Evolutionary conservation across 2,113 vertebrate genomes (phyloP).

Genomic region (Todiramphus saurophagus): DNA sequence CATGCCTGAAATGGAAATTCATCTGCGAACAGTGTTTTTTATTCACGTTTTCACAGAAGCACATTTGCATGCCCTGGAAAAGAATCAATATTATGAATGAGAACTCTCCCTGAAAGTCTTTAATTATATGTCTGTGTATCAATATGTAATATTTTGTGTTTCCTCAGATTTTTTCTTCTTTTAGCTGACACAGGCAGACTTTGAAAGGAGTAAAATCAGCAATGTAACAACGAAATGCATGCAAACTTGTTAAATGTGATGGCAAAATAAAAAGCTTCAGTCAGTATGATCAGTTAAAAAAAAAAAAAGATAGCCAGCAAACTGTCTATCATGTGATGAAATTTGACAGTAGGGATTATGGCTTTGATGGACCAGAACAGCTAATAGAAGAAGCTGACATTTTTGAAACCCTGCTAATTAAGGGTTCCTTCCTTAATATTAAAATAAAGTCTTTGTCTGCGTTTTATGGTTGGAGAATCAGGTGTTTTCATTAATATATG

Average conservation of each 20-base stretch:
- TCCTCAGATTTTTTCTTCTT: conserved; percentile 49
- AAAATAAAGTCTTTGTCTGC: conserved; percentile 87
- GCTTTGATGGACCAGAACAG: conserved; percentile 90
- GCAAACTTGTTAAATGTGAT: conserved; percentile 77
- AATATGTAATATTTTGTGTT: conserved; percentile 77
- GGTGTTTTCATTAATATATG: conserved; percentile 91
- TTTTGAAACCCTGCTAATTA: conserved; percentile 90
- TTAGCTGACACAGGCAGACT: conserved; percentile 73
- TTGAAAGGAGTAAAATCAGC: conserved; percentile 75
- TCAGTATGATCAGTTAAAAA: conserved; percentile 71
- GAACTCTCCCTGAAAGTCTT: conserved; percentile 67
- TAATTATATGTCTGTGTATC: conserved; percentile 76
- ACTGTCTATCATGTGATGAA: conserved; percentile 88
- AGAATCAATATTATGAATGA: conserved; percentile 75
- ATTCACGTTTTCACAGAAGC: conserved; percentile 56
- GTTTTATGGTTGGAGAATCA: conserved; percentile 89
- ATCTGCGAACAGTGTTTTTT: conserved; percentile 59
- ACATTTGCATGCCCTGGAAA: conserved; percentile 67
- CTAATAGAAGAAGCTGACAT: conserved; percentile 90
- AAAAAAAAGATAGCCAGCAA: conserved; percentile 73
- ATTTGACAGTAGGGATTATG: conserved; percentile 89
- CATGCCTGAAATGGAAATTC: conserved; percentile 64
- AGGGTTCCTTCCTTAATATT: conserved; percentile 88
- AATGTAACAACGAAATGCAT: conserved; percentile 70
- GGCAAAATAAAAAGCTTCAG: conserved; percentile 78